Evolutionary conservation across 2,113 vertebrate genomes (phyloP), one percentile per base, ranked within the genome.

Genomic region (human): DNA sequence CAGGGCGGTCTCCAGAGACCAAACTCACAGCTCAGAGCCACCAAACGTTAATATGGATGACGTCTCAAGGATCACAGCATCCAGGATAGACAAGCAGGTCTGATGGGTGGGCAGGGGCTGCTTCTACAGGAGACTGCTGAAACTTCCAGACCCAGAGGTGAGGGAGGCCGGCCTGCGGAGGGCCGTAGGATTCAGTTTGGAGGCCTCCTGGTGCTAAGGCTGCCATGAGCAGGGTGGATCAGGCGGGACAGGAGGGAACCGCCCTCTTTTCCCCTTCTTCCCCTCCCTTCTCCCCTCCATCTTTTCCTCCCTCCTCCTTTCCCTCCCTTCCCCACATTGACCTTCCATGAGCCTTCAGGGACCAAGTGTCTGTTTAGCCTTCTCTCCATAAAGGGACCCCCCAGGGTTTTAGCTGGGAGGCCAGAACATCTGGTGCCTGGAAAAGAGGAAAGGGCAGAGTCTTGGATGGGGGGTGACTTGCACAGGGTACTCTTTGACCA

Each of bases 231-330:
- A 80, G 43, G 38, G 80, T 22, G 18, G 32, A 14, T 30, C 3
- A 3, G 20, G 52, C 18, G 16, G 45, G 25, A 7, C 43, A 23
- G 55, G 70, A 93, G 43, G 35, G 38, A 27, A 1, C 61, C 7
- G 1, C 13, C n/a, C 10, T 10, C 66, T 32, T 23, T 45, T 55
- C 3, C 1, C 17, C 4, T 0, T 52, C 8, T 18, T n/a, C 32
- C 6, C 18, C 1, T 23, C 35, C 55, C 17, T 30, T 2, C 14
- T 10, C 27, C 86, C 38, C 14, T 45, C 32, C 89, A 6, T 27
- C 43, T 38, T 17, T 45, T 18, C 27, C 32, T 14, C 8, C 11
- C 10, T 20, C 20, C 2, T 0, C 43, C 13, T 13, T 38, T 22
- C 8, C 22, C 4, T 20, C 20, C 13, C 17, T 38, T 22, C 8